Base-by-base conservation (phyloP, 1,140 invertebrate genomes). In the Anastrepha ludens region DNA sequence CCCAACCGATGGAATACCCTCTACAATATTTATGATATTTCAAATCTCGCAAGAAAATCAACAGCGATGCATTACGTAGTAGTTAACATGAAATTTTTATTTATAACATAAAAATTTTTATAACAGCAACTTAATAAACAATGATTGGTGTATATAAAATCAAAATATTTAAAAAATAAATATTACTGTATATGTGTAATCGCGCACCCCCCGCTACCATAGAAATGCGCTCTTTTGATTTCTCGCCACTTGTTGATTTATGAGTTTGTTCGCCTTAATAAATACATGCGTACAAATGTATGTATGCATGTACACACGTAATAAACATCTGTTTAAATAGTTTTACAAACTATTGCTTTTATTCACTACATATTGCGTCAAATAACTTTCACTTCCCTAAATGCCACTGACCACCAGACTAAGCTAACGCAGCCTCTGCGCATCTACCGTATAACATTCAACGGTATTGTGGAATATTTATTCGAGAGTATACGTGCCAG, bases 361-460 rank as follows among this genome's bases (percentile, higher is more conserved):
- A 11, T 44, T 13, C 13, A 29, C 29, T 70, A 3, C 13, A 74
- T 74, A 15, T 17, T n/a, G 15, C 13, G 44, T 67, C 78, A 85
- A 15, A 81, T n/a, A 81, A 20, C 17, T 78, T 78, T 17, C 55
- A 55, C 20, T 85, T 41, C n/a, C 41, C 39, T 6, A 41, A 62
- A 60, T 29, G 29, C 29, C 29, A 29, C 29, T 29, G 29, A 44
- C 41, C 41, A 78, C 17, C 64, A 62, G 17, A 13, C 39, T 64
- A 64, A 64, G 3, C 55, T 29, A 9, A 8, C 85, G 13, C 50
- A 59, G 6, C 62, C 9, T n/a, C 13, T 4, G 4, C 13, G 9
- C 4, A 81, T 58, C 50, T 95, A 98, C 92, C 96, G 96, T 89
- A 98, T 96, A 88, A 98, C 97, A 94, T 97, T 96, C 29, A 98